phyloP scores from a whole-genome alignment of 1,140 invertebrate species.

The Propsilocerus akamusi region DNA sequence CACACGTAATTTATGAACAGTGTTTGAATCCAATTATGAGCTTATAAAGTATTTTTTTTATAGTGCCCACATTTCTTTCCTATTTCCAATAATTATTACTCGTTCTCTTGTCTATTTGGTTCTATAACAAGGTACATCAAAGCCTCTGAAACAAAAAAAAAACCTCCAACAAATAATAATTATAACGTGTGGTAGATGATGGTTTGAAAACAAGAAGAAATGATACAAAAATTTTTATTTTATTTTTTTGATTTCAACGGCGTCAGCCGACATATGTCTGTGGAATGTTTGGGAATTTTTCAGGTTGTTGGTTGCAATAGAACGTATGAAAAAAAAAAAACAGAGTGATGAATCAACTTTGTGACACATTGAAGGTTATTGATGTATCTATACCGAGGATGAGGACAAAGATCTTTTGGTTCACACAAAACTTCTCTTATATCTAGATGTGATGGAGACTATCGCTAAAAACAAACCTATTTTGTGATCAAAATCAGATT shows the following conservation, averaged over 20 bases:
- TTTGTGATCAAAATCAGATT: too few species aligned
- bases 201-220: not conserved
- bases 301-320: too few species aligned
- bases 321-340: too few species aligned
- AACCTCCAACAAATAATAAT: not conserved
- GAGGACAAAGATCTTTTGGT: not conserved
- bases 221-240: conserved; percentile 3
- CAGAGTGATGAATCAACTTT: not conserved
- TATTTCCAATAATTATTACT: not conserved
- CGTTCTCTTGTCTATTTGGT: too few species aligned
- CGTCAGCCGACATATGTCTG: not conserved
- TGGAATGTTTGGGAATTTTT: too few species aligned
- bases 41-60: not conserved
- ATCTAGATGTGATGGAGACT: not conserved
- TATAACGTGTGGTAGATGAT: conserved; percentile 1
- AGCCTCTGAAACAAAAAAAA: not conserved
- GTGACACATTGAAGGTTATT: conserved; percentile 2
- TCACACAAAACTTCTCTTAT: not conserved
- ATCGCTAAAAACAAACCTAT: too few species aligned
- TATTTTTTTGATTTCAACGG: conserved; percentile 3
- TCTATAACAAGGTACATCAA: too few species aligned
- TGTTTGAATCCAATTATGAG: conserved; percentile 1
- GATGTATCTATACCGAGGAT: not conserved
- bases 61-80: too few species aligned
- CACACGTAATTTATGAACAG: not conserved